Evolutionary conservation across 1,140 invertebrate genomes (phyloP), one percentile per base, ranked within the genome.

Genomic region (Drosophila sechellia): DNA sequence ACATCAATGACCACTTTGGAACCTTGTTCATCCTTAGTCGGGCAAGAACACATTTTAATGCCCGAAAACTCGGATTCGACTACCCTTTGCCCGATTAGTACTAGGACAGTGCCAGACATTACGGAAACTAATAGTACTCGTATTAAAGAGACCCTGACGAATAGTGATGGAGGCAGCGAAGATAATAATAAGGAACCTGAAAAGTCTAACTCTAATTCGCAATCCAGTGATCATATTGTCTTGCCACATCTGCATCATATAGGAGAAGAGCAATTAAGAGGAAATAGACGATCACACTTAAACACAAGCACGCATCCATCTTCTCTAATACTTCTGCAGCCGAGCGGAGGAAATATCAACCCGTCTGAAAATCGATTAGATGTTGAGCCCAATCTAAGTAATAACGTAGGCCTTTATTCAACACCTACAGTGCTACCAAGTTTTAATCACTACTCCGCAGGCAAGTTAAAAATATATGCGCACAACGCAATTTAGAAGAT

Each of bases 371-470:
- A 94, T 52, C 72, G 63, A 1, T 53, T 43, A 46, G 68, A 73
- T 25, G 48, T 63, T 37, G 59, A 83, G 34, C 43, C 55, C 27
- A 85, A 94, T 81, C 93, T 94, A 56, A 93, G 49, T 43, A 77
- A 93, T 65, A 92, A 91, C 53, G 20, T 92, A 84, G 78, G 92
- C 90, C 84, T 93, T 92, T 93, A 94, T 90, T 55, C 84, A 37
- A 61, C 80, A 27, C 94, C 95, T 45, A 94, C 95, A 64, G 95
- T 95, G 94, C 93, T 96, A 68, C 95, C 95, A 49, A 95, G 95
- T 94, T 96, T 96, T 91, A 94, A 95, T 90, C 94, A 95, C 69
- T 96, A 96, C 90, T 93, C 95, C 39, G 93, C 95, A 94, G 95
- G 95, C 95, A 93, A 94, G 94, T 94, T 45, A 20, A 27, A 45